Conservation (phyloP, 2,797 vertebrate genomes). For the Choloepus didactylus region DNA sequence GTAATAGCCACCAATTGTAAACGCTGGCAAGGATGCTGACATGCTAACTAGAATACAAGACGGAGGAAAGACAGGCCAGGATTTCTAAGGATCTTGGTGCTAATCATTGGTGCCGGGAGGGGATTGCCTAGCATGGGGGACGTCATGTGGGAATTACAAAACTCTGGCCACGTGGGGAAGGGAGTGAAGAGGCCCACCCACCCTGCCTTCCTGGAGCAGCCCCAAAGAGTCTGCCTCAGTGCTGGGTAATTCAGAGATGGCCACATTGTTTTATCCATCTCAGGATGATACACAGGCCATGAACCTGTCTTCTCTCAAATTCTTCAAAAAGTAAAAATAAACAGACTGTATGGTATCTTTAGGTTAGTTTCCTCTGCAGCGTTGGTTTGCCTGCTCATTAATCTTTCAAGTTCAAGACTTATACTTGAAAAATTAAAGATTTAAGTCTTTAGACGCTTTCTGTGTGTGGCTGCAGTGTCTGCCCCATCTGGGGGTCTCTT, state of each 20-base stretch:
- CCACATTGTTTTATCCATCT: neutral
- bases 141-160: constrained; percentile 64
- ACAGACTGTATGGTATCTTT: neutral
- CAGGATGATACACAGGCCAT: neutral
- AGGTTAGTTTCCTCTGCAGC: neutral
- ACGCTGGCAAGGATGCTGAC: neutral
- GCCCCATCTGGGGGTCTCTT: neutral
- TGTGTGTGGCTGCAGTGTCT: neutral
- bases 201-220: neutral
- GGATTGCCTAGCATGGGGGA: constrained; percentile 68
- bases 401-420: constrained; percentile 11
- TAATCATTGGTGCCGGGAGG: constrained; percentile 39
- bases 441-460: neutral
- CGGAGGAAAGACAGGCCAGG: neutral
- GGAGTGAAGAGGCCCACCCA: constrained; percentile 43
- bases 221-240: neutral
- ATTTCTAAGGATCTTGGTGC: neutral
- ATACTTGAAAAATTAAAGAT: neutral
- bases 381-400: neutral
- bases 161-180: constrained; percentile 41
- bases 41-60: neutral
- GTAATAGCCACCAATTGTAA: neutral
- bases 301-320: neutral
- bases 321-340: constrained; percentile 3
- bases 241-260: neutral